Evolutionary conservation across 1,140 invertebrate species (phyloP).

Genomic region (Diachasmimorpha longicaudata): DNA sequence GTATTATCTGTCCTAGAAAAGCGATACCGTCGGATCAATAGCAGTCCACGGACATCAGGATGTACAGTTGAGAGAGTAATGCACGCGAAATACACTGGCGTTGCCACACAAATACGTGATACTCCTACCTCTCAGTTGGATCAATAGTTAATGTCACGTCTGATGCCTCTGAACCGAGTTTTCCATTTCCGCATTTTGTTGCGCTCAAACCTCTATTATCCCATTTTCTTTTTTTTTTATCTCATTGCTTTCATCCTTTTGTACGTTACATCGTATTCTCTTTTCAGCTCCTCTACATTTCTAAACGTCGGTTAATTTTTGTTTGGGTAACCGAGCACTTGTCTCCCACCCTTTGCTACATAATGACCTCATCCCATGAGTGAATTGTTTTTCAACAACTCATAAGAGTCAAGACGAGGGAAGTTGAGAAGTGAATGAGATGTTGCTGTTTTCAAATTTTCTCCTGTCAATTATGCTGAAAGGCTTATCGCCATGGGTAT

Average conservation of each 20-base stretch:
- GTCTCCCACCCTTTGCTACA: neutral
- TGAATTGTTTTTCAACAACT: neutral
- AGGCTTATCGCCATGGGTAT: neutral
- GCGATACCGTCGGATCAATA: slow-evolving; percentile 10
- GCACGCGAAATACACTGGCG: slow-evolving; percentile 2
- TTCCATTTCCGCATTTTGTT: slow-evolving; percentile 7
- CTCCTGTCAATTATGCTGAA: neutral
- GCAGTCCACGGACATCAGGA: slow-evolving; percentile 12
- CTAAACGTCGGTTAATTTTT: neutral
- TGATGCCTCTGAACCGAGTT: slow-evolving; percentile 8
- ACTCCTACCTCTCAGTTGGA: slow-evolving; percentile 14
- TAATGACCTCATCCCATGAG: neutral
- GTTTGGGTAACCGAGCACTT: neutral
- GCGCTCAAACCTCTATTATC: slow-evolving; percentile 6
- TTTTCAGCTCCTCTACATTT: neutral
- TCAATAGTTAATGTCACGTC: slow-evolving; percentile 29
- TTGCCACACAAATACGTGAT: slow-evolving; percentile 9
- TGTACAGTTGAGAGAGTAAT: slow-evolving; percentile 16
- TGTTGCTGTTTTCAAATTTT: neutral
- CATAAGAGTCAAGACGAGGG: neutral
- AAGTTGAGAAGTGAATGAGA: neutral
- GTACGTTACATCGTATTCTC: neutral
- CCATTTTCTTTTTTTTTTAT: neutral
- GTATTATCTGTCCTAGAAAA: neutral
- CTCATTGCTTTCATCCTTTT: neutral